A percentile compares a stretch with the other conserved stretches of the same genome.
Evolutionary conservation across 2,113 vertebrate species (phyloP).

Genomic region (Caranx melampygus): DNA sequence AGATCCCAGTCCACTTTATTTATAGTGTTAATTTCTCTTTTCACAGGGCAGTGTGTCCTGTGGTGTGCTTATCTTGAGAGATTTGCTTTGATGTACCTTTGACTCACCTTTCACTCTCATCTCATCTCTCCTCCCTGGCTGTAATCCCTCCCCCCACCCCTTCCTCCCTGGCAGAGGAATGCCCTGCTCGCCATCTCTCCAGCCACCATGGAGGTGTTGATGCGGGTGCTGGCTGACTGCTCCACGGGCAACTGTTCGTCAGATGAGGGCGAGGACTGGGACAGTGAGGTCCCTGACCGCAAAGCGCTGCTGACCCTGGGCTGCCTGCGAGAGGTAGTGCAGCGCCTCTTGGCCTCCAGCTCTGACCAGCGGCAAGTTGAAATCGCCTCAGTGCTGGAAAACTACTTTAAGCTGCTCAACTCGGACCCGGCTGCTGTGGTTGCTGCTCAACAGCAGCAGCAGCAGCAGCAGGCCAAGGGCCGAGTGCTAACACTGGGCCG

Average conservation of each 20-base stretch:
- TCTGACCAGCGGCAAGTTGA: conserved; percentile 98
- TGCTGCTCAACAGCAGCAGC: conserved; percentile 56
- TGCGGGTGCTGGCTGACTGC: conserved; percentile 93
- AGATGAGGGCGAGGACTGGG: conserved; percentile 87
- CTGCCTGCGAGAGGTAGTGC: conserved; percentile 96
- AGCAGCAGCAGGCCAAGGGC: conserved; percentile 74
- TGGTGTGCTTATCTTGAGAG: background rate
- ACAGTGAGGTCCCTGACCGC: conserved; percentile 88
- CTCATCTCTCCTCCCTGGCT: background rate
- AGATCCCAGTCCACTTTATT: background rate
- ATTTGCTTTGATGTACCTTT: background rate
- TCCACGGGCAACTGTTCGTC: conserved; percentile 72
- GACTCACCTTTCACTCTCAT: background rate
- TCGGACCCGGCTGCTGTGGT: conserved; percentile 90
- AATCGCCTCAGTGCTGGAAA: conserved; percentile 93
- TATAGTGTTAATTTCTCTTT: background rate
- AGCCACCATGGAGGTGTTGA: conserved; percentile 97
- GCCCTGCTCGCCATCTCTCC: conserved; percentile 96
- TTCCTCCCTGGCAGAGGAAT: conserved; percentile 86
- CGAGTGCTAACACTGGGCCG: conserved; percentile 70
- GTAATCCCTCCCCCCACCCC: background rate
- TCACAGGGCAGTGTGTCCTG: background rate
- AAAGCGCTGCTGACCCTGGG: conserved; percentile 93
- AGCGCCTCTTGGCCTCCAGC: conserved; percentile 93
- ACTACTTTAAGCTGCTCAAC: conserved; percentile 98